phyloP scores from a whole-genome alignment of 2,797 vertebrate genomes.

The Microctenopoma stevenorrisi region DNA sequence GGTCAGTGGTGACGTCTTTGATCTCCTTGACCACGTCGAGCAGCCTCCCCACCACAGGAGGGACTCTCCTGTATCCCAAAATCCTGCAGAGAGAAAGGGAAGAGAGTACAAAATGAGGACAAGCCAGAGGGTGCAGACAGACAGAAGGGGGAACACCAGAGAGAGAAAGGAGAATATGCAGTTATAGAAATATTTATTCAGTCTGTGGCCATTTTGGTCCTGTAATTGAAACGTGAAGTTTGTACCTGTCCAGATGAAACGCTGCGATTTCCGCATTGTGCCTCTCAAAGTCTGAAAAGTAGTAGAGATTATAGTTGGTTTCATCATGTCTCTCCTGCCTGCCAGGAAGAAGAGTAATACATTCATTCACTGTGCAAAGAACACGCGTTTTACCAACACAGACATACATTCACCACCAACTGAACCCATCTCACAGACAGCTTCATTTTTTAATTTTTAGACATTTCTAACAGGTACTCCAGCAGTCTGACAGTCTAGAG shows the following conservation, averaged over 20 bases:
- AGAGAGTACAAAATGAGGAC: background rate
- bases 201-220: background rate
- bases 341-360: conserved; percentile 1
- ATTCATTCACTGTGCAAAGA: background rate
- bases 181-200: conserved; percentile 1
- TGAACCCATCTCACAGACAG: background rate
- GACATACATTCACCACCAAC: background rate
- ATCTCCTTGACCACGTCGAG: conserved; percentile 87
- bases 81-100: conserved; percentile 74
- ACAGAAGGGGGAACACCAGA: background rate
- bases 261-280: conserved; percentile 90
- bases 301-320: conserved; percentile 88
- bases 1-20: conserved; percentile 85
- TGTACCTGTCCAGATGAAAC: conserved; percentile 89
- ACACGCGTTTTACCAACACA: background rate
- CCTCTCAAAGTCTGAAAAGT: conserved; percentile 91
- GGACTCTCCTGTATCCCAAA: conserved; percentile 87
- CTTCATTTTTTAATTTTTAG: background rate
- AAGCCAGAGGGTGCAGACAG: conserved; percentile 6
- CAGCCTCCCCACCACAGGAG: conserved; percentile 85
- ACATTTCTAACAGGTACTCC: background rate
- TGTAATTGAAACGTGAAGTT: background rate
- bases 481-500: background rate
- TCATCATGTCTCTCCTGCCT: conserved; percentile 88
- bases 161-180: too few species aligned